Evolutionary conservation across 2,888 invertebrate genomes (phyloP), one percentile per base, ranked within the genome.

Genomic region (Sphaerophoria taeniata): DNA sequence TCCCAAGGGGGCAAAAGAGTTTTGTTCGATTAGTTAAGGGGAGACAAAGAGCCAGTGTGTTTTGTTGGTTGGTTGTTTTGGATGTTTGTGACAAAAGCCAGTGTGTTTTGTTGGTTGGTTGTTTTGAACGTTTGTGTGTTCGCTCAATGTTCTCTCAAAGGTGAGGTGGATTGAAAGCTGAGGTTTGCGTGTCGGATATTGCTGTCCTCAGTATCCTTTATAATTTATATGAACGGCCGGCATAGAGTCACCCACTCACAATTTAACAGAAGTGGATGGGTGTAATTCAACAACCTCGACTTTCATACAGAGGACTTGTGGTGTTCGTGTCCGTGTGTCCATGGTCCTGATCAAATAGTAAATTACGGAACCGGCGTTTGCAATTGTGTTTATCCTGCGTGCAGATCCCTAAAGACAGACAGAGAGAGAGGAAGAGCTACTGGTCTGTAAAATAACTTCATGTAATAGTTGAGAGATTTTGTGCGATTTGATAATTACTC

Each of bases 131-230:
- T n/a, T n/a, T n/a, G n/a, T 61, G 69, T 24, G 24, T 24, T 24
- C 24, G 49, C 43, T 11, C 47, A 60, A 36, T 51, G 58, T n/a
- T 36, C 24, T 45, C 47, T 33, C 45, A 7, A 63, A 69, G 72
- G 76, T 24, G 24, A 24, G 24, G 24, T 85, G n/a, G n/a, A 80
- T 72, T 39, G 43, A 36, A 36, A 24, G 9, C 49, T 75, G 75
- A 69, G 75, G 85, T 70, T 81, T 85, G 85, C 85, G 85, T 85
- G 85, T 85, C 85, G 85, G 85, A 85, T 85, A 85, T 85, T 85
- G 81, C 85, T 81, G 85, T 85, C 80, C 77, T 81, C 69, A 85
- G 51, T 70, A 55, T 56, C 53, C 76, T 76, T 58, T 58, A 9
- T 43, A 43, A 43, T 43, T 53, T 60, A 33, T 63, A 60, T 47